Conservation (phyloP, 1,140 invertebrate genomes). For the Leptopilina clavipes region DNA sequence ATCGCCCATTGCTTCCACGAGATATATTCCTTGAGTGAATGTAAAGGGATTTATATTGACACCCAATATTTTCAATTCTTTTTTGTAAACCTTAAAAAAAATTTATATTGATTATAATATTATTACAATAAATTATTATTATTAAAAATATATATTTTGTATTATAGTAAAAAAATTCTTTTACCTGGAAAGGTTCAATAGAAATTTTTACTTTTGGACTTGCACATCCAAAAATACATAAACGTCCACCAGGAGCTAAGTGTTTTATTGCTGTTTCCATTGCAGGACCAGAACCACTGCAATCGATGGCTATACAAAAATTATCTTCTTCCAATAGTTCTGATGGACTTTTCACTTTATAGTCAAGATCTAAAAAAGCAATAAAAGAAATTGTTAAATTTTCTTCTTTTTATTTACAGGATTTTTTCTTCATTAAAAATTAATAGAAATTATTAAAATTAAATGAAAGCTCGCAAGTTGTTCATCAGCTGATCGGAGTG, state of each 20-base stretch:
- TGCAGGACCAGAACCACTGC: slow-evolving; percentile 78
- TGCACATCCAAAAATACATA: slow-evolving; percentile 78
- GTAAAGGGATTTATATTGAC: slow-evolving; percentile 81
- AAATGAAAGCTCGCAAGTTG: no score
- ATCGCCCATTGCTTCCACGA: slow-evolving; percentile 79
- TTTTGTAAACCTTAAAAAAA: slow-evolving; percentile 78
- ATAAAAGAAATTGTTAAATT: no score
- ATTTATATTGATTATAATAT: slow-evolving; percentile 33
- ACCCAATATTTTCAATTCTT: slow-evolving; percentile 79
- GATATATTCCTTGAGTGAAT: slow-evolving; percentile 78
- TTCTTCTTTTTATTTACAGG: no score
- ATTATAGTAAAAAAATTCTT: not conserved
- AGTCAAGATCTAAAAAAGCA: slow-evolving; percentile 76
- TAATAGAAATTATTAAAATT: no score
- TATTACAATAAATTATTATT: slow-evolving; percentile 26
- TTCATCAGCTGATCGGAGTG: no score
- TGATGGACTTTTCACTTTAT: slow-evolving; percentile 75
- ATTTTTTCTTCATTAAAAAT: no score
- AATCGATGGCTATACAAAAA: slow-evolving; percentile 81
- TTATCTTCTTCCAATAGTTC: slow-evolving; percentile 71
- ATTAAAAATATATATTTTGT: no score
- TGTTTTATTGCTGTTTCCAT: slow-evolving; percentile 74
- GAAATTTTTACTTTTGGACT: slow-evolving; percentile 71
- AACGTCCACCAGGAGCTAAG: slow-evolving; percentile 73
- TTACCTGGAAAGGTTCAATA: slow-evolving; percentile 67